phyloP scores from a whole-genome alignment of 2,113 vertebrate genomes.

The Perca fluviatilis region DNA sequence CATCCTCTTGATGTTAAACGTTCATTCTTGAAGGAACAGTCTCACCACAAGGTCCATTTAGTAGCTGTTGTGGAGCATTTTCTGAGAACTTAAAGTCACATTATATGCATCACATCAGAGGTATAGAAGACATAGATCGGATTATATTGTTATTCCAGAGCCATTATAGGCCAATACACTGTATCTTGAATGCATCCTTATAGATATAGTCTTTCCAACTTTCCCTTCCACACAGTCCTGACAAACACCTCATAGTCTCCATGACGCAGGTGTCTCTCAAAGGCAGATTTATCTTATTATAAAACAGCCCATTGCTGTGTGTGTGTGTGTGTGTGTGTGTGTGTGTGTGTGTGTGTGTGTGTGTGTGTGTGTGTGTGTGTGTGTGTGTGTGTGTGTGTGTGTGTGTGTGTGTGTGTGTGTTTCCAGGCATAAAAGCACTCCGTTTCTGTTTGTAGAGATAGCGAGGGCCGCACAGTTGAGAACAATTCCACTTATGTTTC shows the following conservation, averaged over 20 bases:
- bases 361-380: not conserved
- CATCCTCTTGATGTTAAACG: not conserved
- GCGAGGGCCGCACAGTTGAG: slow-evolving; percentile 23
- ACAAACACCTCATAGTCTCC: slow-evolving; percentile 67
- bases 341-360: slow-evolving; percentile 44
- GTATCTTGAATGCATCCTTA: not conserved
- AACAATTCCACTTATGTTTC: slow-evolving; percentile 65
- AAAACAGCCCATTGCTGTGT: slow-evolving; percentile 43
- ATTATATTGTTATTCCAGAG: not conserved
- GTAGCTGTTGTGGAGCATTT: not conserved
- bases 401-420: slow-evolving; percentile 35
- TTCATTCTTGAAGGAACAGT: not conserved
- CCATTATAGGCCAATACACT: not conserved
- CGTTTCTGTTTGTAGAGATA: slow-evolving; percentile 68
- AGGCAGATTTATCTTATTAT: slow-evolving; percentile 75
- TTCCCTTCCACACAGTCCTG: not conserved
- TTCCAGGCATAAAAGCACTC: slow-evolving; percentile 55
- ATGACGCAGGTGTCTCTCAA: slow-evolving; percentile 74
- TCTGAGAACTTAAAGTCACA: not conserved
- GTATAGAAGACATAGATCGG: not conserved
- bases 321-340: slow-evolving; percentile 23
- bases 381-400: slow-evolving; percentile 21
- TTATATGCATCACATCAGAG: not conserved
- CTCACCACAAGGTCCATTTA: not conserved
- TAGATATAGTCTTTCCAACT: not conserved